Evolutionary conservation across 2,888 invertebrate genomes (phyloP).

Genomic region (Platycnemis pennipes): DNA sequence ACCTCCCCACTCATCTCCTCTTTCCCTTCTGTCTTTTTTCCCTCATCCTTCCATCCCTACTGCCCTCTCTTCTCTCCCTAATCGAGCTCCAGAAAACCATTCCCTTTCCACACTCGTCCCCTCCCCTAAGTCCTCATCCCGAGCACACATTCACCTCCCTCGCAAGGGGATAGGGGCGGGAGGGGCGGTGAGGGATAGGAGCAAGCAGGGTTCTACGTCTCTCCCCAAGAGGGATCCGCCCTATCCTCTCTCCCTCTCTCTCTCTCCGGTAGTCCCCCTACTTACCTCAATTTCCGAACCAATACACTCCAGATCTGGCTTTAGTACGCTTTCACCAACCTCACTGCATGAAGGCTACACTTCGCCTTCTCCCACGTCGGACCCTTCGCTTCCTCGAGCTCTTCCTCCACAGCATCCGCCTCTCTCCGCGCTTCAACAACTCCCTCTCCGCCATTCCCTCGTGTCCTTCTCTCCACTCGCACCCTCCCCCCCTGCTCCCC

Average conservation of each 20-base stretch:
- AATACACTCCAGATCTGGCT: conserved; percentile 33
- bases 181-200: too few relatives aligned
- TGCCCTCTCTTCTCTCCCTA: neutral
- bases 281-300: conserved; percentile 42
- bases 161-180: neutral
- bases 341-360: conserved; percentile 1
- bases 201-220: too few relatives aligned
- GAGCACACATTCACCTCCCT: neutral
- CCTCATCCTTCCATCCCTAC: neutral
- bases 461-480: neutral
- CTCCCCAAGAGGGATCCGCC: neutral
- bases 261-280: neutral
- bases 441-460: neutral
- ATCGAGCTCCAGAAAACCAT: neutral
- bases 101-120: neutral
- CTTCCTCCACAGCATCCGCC: neutral
- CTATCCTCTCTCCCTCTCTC: neutral
- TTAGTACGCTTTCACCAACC: conserved; percentile 52
- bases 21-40: neutral
- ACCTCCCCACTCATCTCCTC: neutral
- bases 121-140: neutral
- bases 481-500: neutral
- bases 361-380: conserved; percentile 3
- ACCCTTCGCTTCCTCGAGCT: neutral
- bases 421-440: neutral